A percentile compares a stretch with the other conserved stretches of the same genome.
Conservation (phyloP, 2,888 invertebrate species). For the Brachyptera risi region DNA sequence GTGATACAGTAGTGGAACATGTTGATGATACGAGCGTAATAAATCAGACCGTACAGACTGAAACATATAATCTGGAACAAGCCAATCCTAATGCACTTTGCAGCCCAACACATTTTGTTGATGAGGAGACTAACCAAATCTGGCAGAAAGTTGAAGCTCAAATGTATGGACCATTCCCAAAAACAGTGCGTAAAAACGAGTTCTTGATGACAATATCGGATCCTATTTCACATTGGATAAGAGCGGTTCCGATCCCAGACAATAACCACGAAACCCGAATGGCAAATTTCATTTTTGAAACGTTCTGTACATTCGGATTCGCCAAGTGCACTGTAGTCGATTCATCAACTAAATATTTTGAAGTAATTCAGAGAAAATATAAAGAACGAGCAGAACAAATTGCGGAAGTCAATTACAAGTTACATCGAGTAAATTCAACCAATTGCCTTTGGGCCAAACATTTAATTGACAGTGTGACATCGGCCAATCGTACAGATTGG, state of each 20-base stretch:
- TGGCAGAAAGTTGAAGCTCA: conserved; percentile 34
- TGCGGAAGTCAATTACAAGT: background rate
- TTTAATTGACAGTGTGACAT: conserved; percentile 30
- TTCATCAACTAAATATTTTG: conserved; percentile 24
- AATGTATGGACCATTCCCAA: conserved; percentile 35
- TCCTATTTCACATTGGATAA: conserved; percentile 36
- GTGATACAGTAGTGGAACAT: conserved; percentile 27
- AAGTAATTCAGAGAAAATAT: conserved; percentile 30
- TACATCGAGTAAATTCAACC: background rate
- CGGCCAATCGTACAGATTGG: conserved; percentile 32
- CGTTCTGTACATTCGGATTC: conserved; percentile 37
- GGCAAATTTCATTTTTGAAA: conserved; percentile 36
- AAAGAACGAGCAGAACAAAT: conserved; percentile 21
- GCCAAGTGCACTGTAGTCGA: conserved; percentile 34
- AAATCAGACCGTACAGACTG: background rate
- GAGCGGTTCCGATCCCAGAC: conserved; percentile 33
- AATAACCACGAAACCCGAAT: conserved; percentile 29
- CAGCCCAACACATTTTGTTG: too few species aligned
- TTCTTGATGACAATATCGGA: conserved; percentile 35
- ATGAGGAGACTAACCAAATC: too few species aligned
- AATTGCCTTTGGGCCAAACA: conserved; percentile 33
- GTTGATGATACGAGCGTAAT: background rate
- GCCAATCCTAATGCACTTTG: background rate
- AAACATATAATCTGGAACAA: background rate
- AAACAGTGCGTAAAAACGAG: conserved; percentile 33